phyloP scores from a whole-genome alignment of 2,888 invertebrate species.

The Zygothrica quintamaculata region DNA sequence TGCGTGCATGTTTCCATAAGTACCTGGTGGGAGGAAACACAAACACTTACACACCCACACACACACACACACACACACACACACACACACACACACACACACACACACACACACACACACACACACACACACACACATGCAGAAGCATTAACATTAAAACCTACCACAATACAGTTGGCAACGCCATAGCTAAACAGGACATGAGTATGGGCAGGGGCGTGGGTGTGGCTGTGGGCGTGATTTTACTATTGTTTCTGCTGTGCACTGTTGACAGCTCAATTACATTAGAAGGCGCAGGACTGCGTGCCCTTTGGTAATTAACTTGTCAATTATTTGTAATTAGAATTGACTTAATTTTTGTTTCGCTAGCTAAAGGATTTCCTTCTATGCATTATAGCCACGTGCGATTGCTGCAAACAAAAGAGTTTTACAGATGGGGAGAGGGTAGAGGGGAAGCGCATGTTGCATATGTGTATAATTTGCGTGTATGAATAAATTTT shows the following conservation, averaged over 20 bases:
- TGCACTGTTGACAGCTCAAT: slow-evolving; percentile 70
- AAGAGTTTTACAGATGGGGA: background rate
- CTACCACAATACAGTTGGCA: slow-evolving; percentile 50
- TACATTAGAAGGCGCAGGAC: slow-evolving; percentile 54
- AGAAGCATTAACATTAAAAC: slow-evolving; percentile 26
- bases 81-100: background rate
- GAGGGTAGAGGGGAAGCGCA: slow-evolving; percentile 1
- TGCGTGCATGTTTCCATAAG: slow-evolving; percentile 39
- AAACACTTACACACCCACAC: background rate
- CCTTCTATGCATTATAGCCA: slow-evolving; percentile 60
- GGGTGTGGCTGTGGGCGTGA: slow-evolving; percentile 24
- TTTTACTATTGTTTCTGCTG: background rate
- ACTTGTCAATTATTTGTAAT: slow-evolving; percentile 76
- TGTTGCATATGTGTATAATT: slow-evolving; percentile 57
- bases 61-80: no score
- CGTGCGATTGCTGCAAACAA: slow-evolving; percentile 42
- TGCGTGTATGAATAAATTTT: slow-evolving; percentile 62
- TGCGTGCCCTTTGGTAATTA: slow-evolving; percentile 68
- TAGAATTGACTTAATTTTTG: slow-evolving; percentile 70
- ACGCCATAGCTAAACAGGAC: slow-evolving; percentile 19
- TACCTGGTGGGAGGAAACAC: background rate
- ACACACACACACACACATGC: no score
- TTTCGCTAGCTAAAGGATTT: slow-evolving; percentile 47
- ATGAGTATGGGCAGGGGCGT: background rate
- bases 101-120: no score